phyloP scores from a whole-genome alignment of 2,113 vertebrate genomes.

The Pristiophorus japonicus region DNA sequence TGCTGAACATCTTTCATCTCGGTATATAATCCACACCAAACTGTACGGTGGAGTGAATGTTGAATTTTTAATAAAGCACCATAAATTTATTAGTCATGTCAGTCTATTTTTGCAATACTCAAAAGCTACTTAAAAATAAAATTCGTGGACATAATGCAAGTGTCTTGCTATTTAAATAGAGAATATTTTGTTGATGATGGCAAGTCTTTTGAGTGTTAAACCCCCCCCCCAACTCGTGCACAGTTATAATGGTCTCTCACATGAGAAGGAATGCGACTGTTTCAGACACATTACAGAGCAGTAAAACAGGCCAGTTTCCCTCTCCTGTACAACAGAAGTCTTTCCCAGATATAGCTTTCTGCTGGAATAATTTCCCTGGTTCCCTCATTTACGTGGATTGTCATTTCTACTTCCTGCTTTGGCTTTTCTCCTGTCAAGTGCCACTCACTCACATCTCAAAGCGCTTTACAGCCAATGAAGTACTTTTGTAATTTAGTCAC shows the following conservation, averaged over 20 bases:
- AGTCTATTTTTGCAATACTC: not conserved
- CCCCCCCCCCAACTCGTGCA: not conserved
- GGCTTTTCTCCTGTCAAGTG: not conserved
- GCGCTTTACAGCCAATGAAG: too few relatives aligned
- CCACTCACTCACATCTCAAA: too few relatives aligned
- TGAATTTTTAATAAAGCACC: not conserved
- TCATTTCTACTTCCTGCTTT: not conserved
- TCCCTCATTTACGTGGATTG: not conserved
- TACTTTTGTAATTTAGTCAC: too few relatives aligned
- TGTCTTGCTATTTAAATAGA: not conserved
- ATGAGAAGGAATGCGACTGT: not conserved
- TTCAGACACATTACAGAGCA: not conserved
- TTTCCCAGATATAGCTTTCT: not conserved
- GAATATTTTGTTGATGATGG: not conserved
- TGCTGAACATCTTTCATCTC: not conserved
- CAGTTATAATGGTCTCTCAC: not conserved
- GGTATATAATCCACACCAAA: not conserved
- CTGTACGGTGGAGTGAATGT: not conserved
- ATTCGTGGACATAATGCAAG: not conserved
- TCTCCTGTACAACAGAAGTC: not conserved
- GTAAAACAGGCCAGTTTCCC: not conserved
- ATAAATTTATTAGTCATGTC: not conserved
- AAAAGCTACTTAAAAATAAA: not conserved
- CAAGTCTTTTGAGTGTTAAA: not conserved
- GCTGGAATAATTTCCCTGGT: not conserved